Evolutionary conservation across 2,113 vertebrate genomes (phyloP), one percentile per base, ranked within the genome.

Genomic region (Solea solea): DNA sequence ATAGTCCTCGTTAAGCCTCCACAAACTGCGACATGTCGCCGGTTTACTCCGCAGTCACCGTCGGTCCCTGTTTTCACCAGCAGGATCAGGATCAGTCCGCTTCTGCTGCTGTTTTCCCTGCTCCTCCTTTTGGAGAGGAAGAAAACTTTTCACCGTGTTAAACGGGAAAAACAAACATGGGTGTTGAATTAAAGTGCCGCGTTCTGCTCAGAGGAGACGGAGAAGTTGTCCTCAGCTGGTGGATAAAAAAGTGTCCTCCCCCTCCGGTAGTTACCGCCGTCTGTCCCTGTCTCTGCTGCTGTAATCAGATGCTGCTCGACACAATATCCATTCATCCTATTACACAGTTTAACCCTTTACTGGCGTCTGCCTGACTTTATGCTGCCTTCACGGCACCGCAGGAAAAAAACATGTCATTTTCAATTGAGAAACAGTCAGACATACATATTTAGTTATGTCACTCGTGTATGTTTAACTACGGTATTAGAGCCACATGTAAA

Each of bases 311-410:
- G 90, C 87, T 86, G 87, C 80, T 89, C 80, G 48, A 69, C 88
- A 55, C 88, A 86, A 90, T 86, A 73, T 79, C 91, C 89, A 90
- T 88, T 94, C 91, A 94, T 93, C 93, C 92, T 82, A 84, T 93
- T 94, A 93, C 93, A 81, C 83, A 83, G 70, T 81, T 93, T 87
- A 91, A 91, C 89, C 90, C 89, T 64, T 92, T 70, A 71, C 57
- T 48, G 45, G 4, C 11, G 45, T 13, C 10, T 62, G 84, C 7
- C 81, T 25, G 63, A 69, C 59, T 0, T 12, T 34, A 58, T 69
- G 88, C 27, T 60, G 88, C 88, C 14, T 85, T 86, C 14, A 3
- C 0, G 0, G 54, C 28, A 4, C 72, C 2, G 64, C 71, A 9
- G 62, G 74, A 50, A 42, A 59, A 16, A 45, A 44, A 44, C 7